Conservation (phyloP, 1,140 invertebrate genomes). For the Brachionus koreanus region DNA sequence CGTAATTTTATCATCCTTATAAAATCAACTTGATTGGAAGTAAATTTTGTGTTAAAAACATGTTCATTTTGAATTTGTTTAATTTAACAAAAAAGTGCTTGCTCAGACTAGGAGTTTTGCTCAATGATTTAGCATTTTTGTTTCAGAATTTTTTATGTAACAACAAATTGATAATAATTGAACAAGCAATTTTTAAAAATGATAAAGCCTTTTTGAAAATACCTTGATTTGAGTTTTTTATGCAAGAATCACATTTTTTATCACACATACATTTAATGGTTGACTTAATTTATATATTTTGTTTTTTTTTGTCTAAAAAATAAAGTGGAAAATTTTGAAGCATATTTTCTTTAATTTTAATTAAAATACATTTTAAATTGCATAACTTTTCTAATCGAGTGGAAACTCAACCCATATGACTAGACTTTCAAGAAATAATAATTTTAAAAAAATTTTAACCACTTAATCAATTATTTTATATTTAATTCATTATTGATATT, state of each 20-base stretch:
- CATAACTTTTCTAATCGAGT: not conserved
- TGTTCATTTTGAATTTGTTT: not conserved
- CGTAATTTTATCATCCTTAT: not conserved
- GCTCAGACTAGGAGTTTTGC: not conserved
- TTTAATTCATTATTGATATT: no score
- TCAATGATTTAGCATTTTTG: not conserved
- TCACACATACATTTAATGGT: not conserved
- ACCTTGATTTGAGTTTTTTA: not conserved
- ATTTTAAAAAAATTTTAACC: no score
- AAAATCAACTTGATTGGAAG: not conserved
- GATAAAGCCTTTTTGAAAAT: not conserved
- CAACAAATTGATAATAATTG: not conserved
- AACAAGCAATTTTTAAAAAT: not conserved
- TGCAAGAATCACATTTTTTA: not conserved
- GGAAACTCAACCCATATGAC: no score
- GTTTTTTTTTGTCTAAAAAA: not conserved
- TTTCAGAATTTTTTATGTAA: not conserved
- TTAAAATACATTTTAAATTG: not conserved
- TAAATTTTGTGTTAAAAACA: not conserved
- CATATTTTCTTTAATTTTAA: not conserved
- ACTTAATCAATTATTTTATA: no score
- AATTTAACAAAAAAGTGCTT: not conserved
- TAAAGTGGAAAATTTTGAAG: not conserved
- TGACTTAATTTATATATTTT: not conserved
- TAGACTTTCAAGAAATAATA: no score